phyloP scores from a whole-genome alignment of 2,113 vertebrate genomes.

The Muscicapa adusta region DNA sequence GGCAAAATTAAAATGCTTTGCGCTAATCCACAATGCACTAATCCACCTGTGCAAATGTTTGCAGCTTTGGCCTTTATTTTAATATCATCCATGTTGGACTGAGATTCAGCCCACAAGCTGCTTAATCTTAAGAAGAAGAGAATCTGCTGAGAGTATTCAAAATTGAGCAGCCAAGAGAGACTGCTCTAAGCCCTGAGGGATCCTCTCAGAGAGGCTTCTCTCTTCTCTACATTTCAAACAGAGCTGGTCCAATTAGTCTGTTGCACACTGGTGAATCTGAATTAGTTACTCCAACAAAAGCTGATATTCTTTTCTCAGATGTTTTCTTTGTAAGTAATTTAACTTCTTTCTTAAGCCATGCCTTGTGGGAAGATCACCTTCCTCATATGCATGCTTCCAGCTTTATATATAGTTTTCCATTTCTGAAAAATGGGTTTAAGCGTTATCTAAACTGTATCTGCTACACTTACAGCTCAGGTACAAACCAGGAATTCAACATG shows the following conservation, averaged over 20 bases:
- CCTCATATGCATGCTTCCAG: not conserved
- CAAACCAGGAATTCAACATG: not conserved
- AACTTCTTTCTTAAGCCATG: constrained; percentile 7
- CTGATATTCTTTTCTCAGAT: constrained; percentile 10
- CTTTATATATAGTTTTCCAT: not conserved
- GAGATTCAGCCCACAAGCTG: constrained; percentile 19
- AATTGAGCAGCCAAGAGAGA: constrained; percentile 29
- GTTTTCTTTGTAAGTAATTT: constrained; percentile 37
- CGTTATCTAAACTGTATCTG: not conserved
- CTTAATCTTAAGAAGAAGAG: constrained; percentile 29
- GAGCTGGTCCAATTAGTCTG: constrained; percentile 47
- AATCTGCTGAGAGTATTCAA: constrained; percentile 13
- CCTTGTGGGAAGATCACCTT: constrained; percentile 14
- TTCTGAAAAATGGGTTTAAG: not conserved
- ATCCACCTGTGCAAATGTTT: constrained; percentile 29
- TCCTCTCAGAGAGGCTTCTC: constrained; percentile 17
- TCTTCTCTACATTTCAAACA: constrained; percentile 41
- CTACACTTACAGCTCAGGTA: not conserved
- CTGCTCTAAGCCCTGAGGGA: constrained; percentile 24
- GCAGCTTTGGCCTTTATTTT: constrained; percentile 23
- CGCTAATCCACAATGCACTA: not conserved
- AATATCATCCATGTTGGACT: not conserved
- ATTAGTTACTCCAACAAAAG: constrained; percentile 47
- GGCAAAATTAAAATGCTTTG: constrained; percentile 37
- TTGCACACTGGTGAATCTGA: constrained; percentile 43